Base-by-base conservation (phyloP, 2,888 invertebrate genomes). In the Trypoxylon attenuatum region DNA sequence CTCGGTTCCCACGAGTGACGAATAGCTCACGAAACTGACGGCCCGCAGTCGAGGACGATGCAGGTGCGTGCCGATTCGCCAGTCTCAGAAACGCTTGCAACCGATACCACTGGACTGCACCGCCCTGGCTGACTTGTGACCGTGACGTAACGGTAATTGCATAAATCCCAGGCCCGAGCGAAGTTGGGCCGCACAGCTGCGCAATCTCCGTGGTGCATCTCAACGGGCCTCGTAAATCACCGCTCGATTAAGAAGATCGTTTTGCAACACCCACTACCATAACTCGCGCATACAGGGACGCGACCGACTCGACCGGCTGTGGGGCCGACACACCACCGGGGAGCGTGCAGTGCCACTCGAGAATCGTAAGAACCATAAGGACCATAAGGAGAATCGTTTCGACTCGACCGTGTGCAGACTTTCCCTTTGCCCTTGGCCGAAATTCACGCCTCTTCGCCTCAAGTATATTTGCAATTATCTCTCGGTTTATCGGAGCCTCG, bases 221-320 rank as follows among this genome's bases (percentile, higher is more conserved):
- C 71, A 65, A 10, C 10, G 45, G 16, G 65, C 25, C 64, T 73
- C 73, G 74, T 78, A 78, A 78, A 78, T 79, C 76, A 74, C 59
- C 50, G 69, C 68, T 71, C 79, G 77, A 80, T 79, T 77, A 78
- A 77, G 76, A 75, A 73, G 71, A 80, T 78, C 75, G 76, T 78
- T 75, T 77, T 66, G 74, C 71, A 80, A 79, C 76, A 73, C 77
- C 76, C 77, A 77, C 78, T 50, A 60, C 67, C 45, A 51, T 41
- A 49, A 67, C 58, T 33, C n/a, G n/a, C n/a, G 13, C 33, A 10
- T 13, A 10, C 33, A 33, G 13, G 13, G 33, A 1, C 10, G n/a
- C 5, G 10, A 33, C 33, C 10, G 13, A 33, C n/a, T n/a, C n/a
- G n/a, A n/a, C n/a, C n/a, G n/a, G n/a, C n/a, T n/a, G n/a, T n/a